A percentile compares a stretch with the other conserved stretches of the same genome.
phyloP scores from a whole-genome alignment of 2,113 vertebrate genomes.

The Tiliqua scincoides region DNA sequence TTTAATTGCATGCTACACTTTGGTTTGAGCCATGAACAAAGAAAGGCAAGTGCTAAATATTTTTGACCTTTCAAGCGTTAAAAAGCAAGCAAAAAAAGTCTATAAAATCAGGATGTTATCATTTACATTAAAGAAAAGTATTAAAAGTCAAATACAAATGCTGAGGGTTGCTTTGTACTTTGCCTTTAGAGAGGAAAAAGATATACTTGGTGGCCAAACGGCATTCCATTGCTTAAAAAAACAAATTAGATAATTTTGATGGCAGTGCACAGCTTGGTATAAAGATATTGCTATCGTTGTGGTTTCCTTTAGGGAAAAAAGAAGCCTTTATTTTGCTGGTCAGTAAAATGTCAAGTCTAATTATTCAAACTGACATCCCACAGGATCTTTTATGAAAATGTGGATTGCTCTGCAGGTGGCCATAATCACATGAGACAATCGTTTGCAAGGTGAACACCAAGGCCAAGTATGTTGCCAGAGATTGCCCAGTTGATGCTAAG shows the following conservation, averaged over 20 bases:
- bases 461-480: neutral
- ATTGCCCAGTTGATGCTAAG: neutral
- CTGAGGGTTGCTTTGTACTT: slow-evolving; percentile 7
- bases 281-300: slow-evolving; percentile 42
- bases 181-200: slow-evolving; percentile 21
- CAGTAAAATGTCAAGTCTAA: slow-evolving; percentile 59
- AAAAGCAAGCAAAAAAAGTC: neutral
- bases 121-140: slow-evolving; percentile 28
- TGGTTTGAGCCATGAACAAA: neutral
- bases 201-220: slow-evolving; percentile 44
- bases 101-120: neutral
- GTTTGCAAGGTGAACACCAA: slow-evolving; percentile 11
- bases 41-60: neutral
- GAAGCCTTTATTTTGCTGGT: slow-evolving; percentile 56
- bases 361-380: slow-evolving; percentile 65
- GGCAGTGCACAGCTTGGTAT: slow-evolving; percentile 27
- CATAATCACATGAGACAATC: slow-evolving; percentile 9
- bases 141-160: slow-evolving; percentile 20
- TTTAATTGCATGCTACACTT: neutral
- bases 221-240: slow-evolving; percentile 56
- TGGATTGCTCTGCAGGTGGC: slow-evolving; percentile 34
- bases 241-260: slow-evolving; percentile 55
- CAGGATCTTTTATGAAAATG: slow-evolving; percentile 64
- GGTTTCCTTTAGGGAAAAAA: slow-evolving; percentile 52
- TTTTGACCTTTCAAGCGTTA: neutral